phyloP scores from a whole-genome alignment of 2,888 invertebrate genomes.

The Drosophila stalkeri region DNA sequence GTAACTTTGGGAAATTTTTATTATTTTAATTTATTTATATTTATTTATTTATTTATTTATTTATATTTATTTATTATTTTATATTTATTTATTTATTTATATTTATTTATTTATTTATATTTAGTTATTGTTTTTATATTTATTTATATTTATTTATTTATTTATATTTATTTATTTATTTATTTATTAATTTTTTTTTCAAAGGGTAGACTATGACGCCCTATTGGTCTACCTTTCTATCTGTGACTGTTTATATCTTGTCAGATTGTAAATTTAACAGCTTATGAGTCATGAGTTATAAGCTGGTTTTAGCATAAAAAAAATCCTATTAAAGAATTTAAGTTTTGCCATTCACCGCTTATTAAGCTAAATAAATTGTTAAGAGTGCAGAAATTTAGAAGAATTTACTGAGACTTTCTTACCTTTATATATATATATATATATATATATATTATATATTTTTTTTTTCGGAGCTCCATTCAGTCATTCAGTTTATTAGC shows the following conservation, averaged over 20 bases:
- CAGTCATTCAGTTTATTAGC: slow-evolving; percentile 6
- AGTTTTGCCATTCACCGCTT: background rate
- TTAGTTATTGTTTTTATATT: too few relatives aligned
- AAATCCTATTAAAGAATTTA: background rate
- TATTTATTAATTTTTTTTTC: too few relatives aligned
- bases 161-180: too few relatives aligned
- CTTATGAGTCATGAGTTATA: background rate
- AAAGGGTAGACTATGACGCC: too few relatives aligned
- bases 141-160: too few relatives aligned
- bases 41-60: too few relatives aligned
- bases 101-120: too few relatives aligned
- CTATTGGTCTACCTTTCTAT: too few relatives aligned
- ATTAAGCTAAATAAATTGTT: background rate
- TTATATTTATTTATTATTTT: background rate
- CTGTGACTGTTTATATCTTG: background rate
- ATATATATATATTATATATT: too few relatives aligned
- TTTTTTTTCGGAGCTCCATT: background rate
- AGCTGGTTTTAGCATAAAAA: background rate
- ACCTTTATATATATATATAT: too few relatives aligned
- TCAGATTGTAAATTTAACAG: background rate
- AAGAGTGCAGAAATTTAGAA: background rate
- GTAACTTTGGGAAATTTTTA: background rate
- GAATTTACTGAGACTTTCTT: background rate
- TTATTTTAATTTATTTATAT: too few relatives aligned
- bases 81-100: too few relatives aligned